phyloP scores from a whole-genome alignment of 2,888 invertebrate genomes.

The Siphonodentalium dalli region DNA sequence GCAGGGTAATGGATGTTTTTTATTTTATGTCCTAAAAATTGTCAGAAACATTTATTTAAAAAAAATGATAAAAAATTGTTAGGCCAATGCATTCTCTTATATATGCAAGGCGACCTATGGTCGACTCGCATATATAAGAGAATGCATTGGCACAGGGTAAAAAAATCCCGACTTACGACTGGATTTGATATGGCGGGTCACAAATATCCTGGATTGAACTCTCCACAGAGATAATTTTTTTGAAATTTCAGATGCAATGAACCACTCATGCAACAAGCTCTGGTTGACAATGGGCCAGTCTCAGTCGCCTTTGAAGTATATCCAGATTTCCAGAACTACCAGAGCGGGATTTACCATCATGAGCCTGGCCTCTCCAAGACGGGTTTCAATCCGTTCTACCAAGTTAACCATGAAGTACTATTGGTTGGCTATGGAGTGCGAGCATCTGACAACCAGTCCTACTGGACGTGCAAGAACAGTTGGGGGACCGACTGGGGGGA shows the following conservation, averaged over 20 bases:
- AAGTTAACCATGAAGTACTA: slow-evolving; percentile 66
- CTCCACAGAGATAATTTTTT: too few species aligned
- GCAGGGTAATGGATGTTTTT: too few species aligned
- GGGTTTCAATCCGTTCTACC: slow-evolving; percentile 64
- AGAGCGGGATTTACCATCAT: slow-evolving; percentile 66
- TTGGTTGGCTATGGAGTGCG: slow-evolving; percentile 66
- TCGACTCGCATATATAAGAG: too few species aligned
- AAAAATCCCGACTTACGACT: too few species aligned
- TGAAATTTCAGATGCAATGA: slow-evolving; percentile 62
- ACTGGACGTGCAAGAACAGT: slow-evolving; percentile 63
- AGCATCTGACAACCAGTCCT: slow-evolving; percentile 43
- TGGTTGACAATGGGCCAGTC: slow-evolving; percentile 65
- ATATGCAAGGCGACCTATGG: too few species aligned
- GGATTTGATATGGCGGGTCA: too few species aligned
- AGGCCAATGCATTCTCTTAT: too few species aligned
- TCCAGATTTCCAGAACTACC: slow-evolving; percentile 56
- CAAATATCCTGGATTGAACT: too few species aligned
- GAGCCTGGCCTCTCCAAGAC: slow-evolving; percentile 44
- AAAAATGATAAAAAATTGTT: too few species aligned
- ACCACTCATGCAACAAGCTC: slow-evolving; percentile 62
- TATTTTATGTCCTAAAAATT: too few species aligned
- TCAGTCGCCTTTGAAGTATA: slow-evolving; percentile 66
- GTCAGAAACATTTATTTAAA: too few species aligned
- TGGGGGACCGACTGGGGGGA: slow-evolving; percentile 60
- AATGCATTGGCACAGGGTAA: too few species aligned